These are phyloP conservation scores for Chiroxiphia lanceolata DNA, from an alignment of 2,797 vertebrate genomes.

Conservation along the genomic window DNA sequence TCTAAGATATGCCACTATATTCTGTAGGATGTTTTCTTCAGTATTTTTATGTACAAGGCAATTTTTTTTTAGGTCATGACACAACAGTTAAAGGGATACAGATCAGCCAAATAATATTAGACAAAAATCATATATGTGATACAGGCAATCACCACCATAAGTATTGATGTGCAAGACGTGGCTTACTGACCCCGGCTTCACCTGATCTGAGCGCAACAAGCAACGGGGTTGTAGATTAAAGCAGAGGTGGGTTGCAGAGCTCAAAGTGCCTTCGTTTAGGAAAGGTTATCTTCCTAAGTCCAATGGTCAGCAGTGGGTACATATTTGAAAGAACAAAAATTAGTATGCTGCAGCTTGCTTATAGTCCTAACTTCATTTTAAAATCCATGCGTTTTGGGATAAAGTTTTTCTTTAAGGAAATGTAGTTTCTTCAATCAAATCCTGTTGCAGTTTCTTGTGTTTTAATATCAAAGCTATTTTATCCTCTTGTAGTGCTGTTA, in stretches of 20 bases:
- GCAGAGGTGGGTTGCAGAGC: neutral
- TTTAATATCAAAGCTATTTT: neutral
- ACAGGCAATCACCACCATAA: neutral
- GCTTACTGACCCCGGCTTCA: neutral
- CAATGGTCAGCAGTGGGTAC: accelerated
- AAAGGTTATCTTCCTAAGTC: neutral
- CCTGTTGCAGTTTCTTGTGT: neutral
- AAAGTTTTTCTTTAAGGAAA: neutral
- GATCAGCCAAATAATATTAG: neutral
- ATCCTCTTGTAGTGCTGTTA: neutral
- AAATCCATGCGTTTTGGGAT: neutral
- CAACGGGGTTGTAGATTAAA: neutral
- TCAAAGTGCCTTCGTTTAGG: neutral
- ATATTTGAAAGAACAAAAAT: neutral
- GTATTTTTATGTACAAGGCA: neutral
- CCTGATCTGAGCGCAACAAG: neutral
- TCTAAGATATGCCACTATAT: neutral
- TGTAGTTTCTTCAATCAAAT: neutral
- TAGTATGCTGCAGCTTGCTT: neutral
- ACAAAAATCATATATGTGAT: neutral
- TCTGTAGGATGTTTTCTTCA: neutral
- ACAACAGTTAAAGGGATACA: neutral
- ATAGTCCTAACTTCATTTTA: neutral
- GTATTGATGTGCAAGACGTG: neutral
- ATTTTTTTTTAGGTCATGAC: neutral